phyloP scores from a whole-genome alignment of 2,888 invertebrate species.

The Drosophila kanekoi region DNA sequence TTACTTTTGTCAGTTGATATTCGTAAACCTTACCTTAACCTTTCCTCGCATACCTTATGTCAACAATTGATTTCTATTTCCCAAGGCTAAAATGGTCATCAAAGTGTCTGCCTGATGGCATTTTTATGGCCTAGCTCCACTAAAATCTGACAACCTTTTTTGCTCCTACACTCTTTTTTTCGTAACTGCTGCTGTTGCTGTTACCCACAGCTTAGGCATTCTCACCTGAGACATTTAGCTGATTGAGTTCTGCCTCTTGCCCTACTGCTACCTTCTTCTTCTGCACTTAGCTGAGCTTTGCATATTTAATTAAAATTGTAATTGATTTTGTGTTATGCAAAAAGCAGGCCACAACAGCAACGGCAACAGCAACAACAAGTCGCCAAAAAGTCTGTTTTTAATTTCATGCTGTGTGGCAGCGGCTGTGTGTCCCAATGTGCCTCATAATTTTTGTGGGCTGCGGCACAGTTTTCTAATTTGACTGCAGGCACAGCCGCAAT shows the following conservation, averaged over 20 bases:
- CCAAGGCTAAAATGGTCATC: slow-evolving; percentile 13
- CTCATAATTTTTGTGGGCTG: slow-evolving; percentile 71
- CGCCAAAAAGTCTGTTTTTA: slow-evolving; percentile 76
- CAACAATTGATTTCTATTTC: not conserved
- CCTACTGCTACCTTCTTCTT: slow-evolving; percentile 3
- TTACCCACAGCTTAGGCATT: slow-evolving; percentile 28
- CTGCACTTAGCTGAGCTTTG: slow-evolving; percentile 60
- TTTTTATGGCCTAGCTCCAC: slow-evolving; percentile 34
- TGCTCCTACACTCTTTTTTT: not conserved
- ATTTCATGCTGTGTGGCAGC: slow-evolving; percentile 65
- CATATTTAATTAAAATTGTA: slow-evolving; percentile 82
- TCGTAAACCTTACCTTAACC: no score
- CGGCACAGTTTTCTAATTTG: slow-evolving; percentile 77
- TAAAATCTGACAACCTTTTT: slow-evolving; percentile 11
- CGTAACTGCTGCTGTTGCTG: slow-evolving; percentile 20
- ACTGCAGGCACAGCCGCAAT: slow-evolving; percentile 54
- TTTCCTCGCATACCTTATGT: not conserved
- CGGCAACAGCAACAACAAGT: slow-evolving; percentile 28
- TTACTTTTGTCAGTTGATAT: no score
- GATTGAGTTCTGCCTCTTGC: slow-evolving; percentile 62
- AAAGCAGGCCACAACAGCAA: slow-evolving; percentile 64
- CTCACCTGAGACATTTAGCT: slow-evolving; percentile 69
- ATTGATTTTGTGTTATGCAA: slow-evolving; percentile 81
- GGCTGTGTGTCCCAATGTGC: slow-evolving; percentile 63
- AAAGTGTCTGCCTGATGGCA: slow-evolving; percentile 12